Evolutionary conservation across 2,888 invertebrate genomes (phyloP), one percentile per base, ranked within the genome.

Genomic region (Tiliacea aurago): DNA sequence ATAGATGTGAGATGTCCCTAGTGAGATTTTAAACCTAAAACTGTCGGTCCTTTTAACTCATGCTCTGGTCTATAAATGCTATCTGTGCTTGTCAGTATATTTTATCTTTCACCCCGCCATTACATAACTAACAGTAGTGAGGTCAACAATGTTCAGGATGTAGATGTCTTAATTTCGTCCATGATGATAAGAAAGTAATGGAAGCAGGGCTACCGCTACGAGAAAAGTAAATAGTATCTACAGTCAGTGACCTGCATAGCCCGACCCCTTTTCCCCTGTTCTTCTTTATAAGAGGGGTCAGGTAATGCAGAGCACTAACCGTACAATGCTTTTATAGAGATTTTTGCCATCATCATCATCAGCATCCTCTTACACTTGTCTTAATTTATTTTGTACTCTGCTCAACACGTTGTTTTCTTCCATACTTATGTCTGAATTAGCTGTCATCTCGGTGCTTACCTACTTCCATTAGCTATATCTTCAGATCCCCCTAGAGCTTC

Each of bases 71-170:
- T 62, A 28, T 69, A 75, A 87, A 80, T 83, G 58, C 59, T 79
- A 84, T 73, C 71, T 62, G 23, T 63, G 55, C 64, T 65, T 85
- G 89, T 86, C 90, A 88, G 81, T 88, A 84, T 93, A 90, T 94
- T 93, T 93, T 92, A 93, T 92, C 88, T 85, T 86, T 86, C 86
- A 87, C 84, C 87, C 83, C 84, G 83, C 76, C 74, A 51, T 72
- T 62, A 71, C 58, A 68, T 81, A 87, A 88, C 89, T 93, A 92
- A 91, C 91, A 90, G 83, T 86, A 87, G 86, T 86, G 89, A 91
- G 92, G 93, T 92, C 93, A 92, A 88, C 88, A 87, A 84, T 89
- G 88, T 88, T 91, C 92, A 94, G 92, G 93, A 93, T 93, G 93
- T 91, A 90, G 90, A 90, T 90, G 89, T 93, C 93, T 94, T 92